Evolutionary conservation across 2,888 invertebrate species (phyloP), one percentile per base, ranked within the genome.

Genomic region (Trissolcus brochymenae): DNA sequence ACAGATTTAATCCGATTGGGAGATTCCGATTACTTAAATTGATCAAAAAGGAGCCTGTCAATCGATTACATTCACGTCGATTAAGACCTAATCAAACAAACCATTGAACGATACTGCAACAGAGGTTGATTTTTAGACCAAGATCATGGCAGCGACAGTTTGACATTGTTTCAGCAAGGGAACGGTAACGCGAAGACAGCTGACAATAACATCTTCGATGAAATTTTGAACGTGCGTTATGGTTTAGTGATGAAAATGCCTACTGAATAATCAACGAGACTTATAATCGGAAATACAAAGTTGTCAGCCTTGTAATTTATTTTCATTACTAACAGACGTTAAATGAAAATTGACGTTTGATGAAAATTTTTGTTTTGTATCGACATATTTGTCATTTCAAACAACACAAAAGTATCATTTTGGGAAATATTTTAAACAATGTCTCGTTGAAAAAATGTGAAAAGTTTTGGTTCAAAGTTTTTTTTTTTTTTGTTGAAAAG

Each of bases 161-260:
- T 29, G 17, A 54, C 49, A 55, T 60, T 67, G 57, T 74, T 67
- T 62, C 67, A 56, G 61, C 67, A 16, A 49, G 51, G 29, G 46
- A 16, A 64, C 17, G 54, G 43, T 59, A 56, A 74, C 51, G 19
- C 21, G 67, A 67, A 62, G 56, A 61, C 67, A 73, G 49, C 66
- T 61, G 73, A 62, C 66, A 61, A 74, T 74, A 61, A 74, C 73
- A 66, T 61, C 62, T 51, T 17, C 41, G 55, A 17, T 19, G 55
- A 56, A 67, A 74, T 55, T 67, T 66, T 29, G 25, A 25, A 61
- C 61, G 35, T 9, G 9, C 35, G 73, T 61, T 67, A 67, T 56
- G 67, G 61, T 61, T 56, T 62, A 60, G 19, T 56, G 66, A 72
- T 65, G 66, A 60, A 55, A 66, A 14, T 57, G 60, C 49, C 61